Evolutionary conservation across 2,888 invertebrate species (phyloP).

Genomic region (Terebella lapidaria): DNA sequence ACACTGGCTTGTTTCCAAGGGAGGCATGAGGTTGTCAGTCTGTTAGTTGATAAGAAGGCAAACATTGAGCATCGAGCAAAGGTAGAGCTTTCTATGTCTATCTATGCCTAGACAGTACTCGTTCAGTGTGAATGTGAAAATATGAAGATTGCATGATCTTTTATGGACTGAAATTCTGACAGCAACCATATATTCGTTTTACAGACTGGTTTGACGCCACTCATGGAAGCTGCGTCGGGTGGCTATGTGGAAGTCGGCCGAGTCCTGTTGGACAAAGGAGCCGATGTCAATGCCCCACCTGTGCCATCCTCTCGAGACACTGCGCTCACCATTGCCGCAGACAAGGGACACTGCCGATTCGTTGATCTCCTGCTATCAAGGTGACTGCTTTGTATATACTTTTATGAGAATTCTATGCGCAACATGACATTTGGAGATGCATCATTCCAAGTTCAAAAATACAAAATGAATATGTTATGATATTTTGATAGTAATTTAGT

Average conservation of each 20-base stretch:
- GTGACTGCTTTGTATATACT: constrained; percentile 24
- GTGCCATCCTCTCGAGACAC: constrained; percentile 97
- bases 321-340: constrained; percentile 98
- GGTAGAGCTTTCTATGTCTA: constrained; percentile 57
- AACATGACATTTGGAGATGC: too few relatives aligned
- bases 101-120: too few relatives aligned
- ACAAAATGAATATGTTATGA: too few relatives aligned
- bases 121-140: too few relatives aligned
- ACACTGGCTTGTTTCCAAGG: constrained; percentile 99
- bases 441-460: too few relatives aligned
- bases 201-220: constrained; percentile 90
- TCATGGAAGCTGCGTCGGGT: constrained; percentile 99
- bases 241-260: constrained; percentile 98
- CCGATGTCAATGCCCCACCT: constrained; percentile 97
- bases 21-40: constrained; percentile 93
- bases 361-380: constrained; percentile 57
- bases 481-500: too few relatives aligned
- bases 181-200: background rate
- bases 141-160: background rate
- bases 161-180: background rate
- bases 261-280: constrained; percentile 90
- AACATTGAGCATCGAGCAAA: constrained; percentile 99
- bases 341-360: constrained; percentile 91
- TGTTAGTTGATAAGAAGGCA: constrained; percentile 90
- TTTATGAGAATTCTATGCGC: too few relatives aligned